Percentiles rank a stretch among this genome's conserved stretches.
Conservation (phyloP, 2,797 vertebrate genomes). For the Macrochelys suwanniensis region DNA sequence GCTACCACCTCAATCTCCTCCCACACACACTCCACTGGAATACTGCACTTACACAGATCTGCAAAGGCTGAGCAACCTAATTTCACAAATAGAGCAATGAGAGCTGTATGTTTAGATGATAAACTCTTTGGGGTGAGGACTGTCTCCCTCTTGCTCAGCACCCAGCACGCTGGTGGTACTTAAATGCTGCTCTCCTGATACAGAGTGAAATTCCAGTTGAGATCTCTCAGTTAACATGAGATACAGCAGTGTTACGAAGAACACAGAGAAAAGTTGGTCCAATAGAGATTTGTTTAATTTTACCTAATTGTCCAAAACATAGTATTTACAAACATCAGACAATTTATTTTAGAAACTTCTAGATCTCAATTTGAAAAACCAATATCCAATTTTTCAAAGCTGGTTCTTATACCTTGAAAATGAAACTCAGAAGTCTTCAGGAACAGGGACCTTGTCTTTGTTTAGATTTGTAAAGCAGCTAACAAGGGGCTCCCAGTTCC, state of each 20-base stretch:
- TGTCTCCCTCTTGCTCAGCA: fast-evolving
- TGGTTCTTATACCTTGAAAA: background rate
- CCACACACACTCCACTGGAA: fast-evolving
- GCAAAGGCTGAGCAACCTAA: background rate
- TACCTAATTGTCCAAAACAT: background rate
- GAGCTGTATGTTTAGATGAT: fast-evolving
- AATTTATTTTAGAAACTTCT: background rate
- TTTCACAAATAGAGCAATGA: background rate
- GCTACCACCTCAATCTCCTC: background rate
- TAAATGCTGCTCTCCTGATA: background rate
- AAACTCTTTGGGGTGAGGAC: background rate
- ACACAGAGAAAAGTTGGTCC: background rate
- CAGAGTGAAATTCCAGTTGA: background rate
- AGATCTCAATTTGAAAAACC: background rate
- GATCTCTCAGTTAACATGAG: fast-evolving
- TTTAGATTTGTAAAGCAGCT: background rate
- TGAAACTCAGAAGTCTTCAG: fast-evolving
- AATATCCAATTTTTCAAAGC: background rate
- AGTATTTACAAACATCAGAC: background rate
- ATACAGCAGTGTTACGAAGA: fast-evolving
- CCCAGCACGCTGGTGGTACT: fast-evolving
- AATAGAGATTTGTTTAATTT: background rate
- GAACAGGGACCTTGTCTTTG: background rate
- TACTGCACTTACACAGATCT: fast-evolving
- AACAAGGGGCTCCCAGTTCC: background rate